Base-by-base conservation (phyloP, 2,113 vertebrate species). In the Salvelinus namaycush region DNA sequence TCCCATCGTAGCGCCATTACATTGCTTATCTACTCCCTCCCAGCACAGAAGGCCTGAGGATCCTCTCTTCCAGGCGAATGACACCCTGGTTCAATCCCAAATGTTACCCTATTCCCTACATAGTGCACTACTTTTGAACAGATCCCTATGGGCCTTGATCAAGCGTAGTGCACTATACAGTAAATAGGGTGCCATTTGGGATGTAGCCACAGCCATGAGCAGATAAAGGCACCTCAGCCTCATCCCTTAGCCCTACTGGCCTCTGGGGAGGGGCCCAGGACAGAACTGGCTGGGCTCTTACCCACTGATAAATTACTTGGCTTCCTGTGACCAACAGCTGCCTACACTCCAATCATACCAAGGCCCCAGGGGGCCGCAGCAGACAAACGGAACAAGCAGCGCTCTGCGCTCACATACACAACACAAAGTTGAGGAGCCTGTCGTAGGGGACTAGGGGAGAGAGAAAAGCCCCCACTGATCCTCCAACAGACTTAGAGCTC, bases 231-330 rank as follows among this genome's bases (percentile, higher is more conserved):
- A 2, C 34, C 18, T 34, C 44, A 72, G 70, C 39, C 39, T 39
- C 39, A 39, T 39, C 39, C 8, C 39, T 39, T 39, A 39, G 39
- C 3, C 24, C 1, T 22, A 44, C 18, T 5, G 27, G 27, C 13
- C 44, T 57, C 44, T 24, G 27, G 71, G 20, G 67, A 34, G 54
- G 31, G 68, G 49, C 24, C 54, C 68, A 39, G 68, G 75, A 71
- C 49, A 68, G 78, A 62, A 39, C 29, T 75, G 24, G 14, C 68
- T 71, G 77, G 67, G 73, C 67, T 51, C 72, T 79, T 69, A 66
- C 66, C 68, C 72, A 70, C 66, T 65, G 77, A 60, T 69, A 79
- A 75, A 79, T 79, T 66, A 74, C 72, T 79, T 79, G 77, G 77
- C 72, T 64, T 74, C 39, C 14, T 29, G 66, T 74, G 72, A 70